phyloP scores from a whole-genome alignment of 2,797 vertebrate genomes.

The Gallinago solitaria region DNA sequence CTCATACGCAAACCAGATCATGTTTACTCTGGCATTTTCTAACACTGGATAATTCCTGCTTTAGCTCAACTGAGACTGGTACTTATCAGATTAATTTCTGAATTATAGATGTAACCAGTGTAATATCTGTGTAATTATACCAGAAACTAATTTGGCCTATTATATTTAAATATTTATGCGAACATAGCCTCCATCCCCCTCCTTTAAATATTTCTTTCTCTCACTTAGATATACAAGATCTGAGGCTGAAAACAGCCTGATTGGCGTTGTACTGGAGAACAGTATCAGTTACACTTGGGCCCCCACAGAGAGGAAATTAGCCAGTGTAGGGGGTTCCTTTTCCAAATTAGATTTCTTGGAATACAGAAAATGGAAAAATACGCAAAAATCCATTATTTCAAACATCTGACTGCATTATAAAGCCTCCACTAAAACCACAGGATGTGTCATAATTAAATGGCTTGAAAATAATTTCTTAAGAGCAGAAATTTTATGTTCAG shows the following conservation, averaged over 20 bases:
- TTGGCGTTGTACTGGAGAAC: neutral
- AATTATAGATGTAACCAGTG: constrained; percentile 6
- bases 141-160: constrained; percentile 14
- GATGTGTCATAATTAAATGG: constrained; percentile 9
- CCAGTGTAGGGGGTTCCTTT: neutral
- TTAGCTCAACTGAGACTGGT: neutral
- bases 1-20: neutral
- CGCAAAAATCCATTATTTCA: constrained; percentile 14
- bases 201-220: neutral
- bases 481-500: constrained; percentile 2
- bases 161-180: constrained; percentile 48
- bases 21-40: neutral
- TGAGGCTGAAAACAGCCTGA: neutral
- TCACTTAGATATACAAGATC: neutral
- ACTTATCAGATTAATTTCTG: constrained; percentile 20
- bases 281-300: constrained; percentile 3
- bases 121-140: constrained; percentile 17
- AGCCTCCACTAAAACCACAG: neutral
- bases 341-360: constrained; percentile 32
- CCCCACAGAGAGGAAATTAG: neutral
- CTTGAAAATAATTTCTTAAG: constrained; percentile 25
- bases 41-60: constrained; percentile 10
- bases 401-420: constrained; percentile 18
- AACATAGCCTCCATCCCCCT: neutral
- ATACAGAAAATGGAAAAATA: constrained; percentile 13